A percentile compares a stretch with the other conserved stretches of the same genome.
Conservation (phyloP, 1,140 invertebrate species). For the Phymorhynchus buccinoides region DNA sequence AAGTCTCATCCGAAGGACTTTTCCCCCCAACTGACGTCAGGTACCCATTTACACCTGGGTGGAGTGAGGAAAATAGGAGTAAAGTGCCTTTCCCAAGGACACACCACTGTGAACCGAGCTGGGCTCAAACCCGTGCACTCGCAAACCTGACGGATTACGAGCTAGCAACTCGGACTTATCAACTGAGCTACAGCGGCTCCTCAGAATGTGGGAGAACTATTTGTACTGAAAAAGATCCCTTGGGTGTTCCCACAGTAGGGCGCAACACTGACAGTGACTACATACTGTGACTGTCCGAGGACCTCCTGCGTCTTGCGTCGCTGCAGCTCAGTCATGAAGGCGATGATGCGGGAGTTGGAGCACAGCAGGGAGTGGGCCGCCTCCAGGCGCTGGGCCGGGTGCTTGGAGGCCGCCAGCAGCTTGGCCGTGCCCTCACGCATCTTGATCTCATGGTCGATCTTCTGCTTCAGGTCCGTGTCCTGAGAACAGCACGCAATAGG, state of each 20-base stretch:
- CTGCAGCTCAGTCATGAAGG: constrained; percentile 82
- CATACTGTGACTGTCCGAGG: constrained; percentile 55
- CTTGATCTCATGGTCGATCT: constrained; percentile 83
- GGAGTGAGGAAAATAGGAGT: no score
- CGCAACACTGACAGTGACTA: background rate
- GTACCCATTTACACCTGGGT: no score
- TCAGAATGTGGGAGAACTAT: no score
- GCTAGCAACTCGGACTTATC: no score
- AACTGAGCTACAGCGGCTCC: no score
- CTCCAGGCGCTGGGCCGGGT: constrained; percentile 80
- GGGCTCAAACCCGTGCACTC: no score
- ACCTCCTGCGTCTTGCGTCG: constrained; percentile 76
- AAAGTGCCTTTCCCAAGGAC: no score
- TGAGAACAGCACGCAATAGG: constrained; percentile 41
- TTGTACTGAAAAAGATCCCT: no score
- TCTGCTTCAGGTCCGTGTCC: constrained; percentile 80
- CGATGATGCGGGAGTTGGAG: constrained; percentile 81
- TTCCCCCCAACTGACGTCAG: no score
- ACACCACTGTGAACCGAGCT: no score
- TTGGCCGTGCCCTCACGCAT: constrained; percentile 83
- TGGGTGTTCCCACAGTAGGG: background rate
- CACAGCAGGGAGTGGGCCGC: constrained; percentile 81
- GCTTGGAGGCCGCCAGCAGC: constrained; percentile 80
- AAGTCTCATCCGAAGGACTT: no score
- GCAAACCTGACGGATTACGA: no score